Percentiles rank a stretch among this genome's conserved stretches.
Evolutionary conservation across 2,888 invertebrate genomes (phyloP).

Genomic region (Acanthosoma haemorrhoidale): DNA sequence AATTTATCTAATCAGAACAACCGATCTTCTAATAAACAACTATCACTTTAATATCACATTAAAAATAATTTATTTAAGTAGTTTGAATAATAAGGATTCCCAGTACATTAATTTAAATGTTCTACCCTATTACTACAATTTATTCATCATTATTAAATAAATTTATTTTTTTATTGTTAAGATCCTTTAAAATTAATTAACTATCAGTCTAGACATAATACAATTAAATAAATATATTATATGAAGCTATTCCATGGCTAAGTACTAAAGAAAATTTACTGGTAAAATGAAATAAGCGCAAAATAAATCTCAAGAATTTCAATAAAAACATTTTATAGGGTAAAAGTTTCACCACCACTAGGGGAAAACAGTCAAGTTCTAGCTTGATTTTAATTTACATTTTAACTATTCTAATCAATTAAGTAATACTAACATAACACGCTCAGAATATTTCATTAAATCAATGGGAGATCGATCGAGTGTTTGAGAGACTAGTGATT

Average conservation of each 20-base stretch:
- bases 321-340: background rate
- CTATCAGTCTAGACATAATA: background rate
- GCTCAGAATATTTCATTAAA: background rate
- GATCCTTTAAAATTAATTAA: no score
- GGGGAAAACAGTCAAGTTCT: background rate
- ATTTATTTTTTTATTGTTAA: no score
- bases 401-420: background rate
- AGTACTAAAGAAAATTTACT: no score
- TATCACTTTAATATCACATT: no score
- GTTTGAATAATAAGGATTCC: no score
- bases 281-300: background rate
- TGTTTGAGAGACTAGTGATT: background rate
- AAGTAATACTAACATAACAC: conserved; percentile 2
- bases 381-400: background rate
- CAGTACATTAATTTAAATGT: no score
- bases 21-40: no score
- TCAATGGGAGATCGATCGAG: conserved; percentile 4
- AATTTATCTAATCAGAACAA: no score
- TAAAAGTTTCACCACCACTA: background rate
- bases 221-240: background rate
- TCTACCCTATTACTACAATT: no score
- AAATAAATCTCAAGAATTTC: background rate
- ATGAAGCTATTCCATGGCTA: no score
- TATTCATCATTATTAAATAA: no score
- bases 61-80: no score